Percentiles rank a stretch among this genome's conserved stretches.
These are phyloP conservation scores for Buceros bicornis DNA, from an alignment of 2,797 vertebrate species.

Conservation along the genomic window DNA sequence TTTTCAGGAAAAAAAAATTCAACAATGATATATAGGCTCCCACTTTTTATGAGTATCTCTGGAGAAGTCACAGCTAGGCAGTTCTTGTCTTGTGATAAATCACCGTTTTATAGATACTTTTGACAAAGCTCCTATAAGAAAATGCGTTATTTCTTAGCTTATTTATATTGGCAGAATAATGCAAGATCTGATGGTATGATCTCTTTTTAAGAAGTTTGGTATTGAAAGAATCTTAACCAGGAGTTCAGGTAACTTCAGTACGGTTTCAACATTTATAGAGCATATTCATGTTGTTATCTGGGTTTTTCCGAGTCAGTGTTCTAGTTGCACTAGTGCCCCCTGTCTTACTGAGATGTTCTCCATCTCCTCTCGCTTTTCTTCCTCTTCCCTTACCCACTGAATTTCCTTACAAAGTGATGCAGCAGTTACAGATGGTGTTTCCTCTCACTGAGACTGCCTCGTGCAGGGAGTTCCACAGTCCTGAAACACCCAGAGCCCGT, in stretches of 20 bases:
- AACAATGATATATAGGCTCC: background rate
- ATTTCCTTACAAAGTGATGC: background rate
- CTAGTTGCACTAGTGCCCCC: background rate
- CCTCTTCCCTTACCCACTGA: background rate
- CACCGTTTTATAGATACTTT: background rate
- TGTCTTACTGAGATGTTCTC: background rate
- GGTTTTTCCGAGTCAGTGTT: background rate
- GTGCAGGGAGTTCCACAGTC: background rate
- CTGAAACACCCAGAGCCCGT: background rate
- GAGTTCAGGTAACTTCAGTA: background rate
- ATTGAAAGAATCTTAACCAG: background rate
- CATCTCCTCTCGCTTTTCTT: background rate
- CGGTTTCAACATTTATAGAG: background rate
- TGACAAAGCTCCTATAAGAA: background rate
- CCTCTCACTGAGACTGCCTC: background rate
- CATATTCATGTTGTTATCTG: background rate
- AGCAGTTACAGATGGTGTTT: background rate
- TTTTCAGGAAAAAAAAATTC: background rate
- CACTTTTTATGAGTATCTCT: background rate
- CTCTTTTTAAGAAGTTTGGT: background rate
- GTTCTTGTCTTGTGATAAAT: background rate
- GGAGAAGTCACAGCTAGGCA: background rate
- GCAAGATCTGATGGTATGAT: background rate
- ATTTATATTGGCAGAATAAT: background rate
- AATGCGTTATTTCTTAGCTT: background rate